Conservation (phyloP, 2,113 vertebrate genomes). For the Saguinus midas region DNA sequence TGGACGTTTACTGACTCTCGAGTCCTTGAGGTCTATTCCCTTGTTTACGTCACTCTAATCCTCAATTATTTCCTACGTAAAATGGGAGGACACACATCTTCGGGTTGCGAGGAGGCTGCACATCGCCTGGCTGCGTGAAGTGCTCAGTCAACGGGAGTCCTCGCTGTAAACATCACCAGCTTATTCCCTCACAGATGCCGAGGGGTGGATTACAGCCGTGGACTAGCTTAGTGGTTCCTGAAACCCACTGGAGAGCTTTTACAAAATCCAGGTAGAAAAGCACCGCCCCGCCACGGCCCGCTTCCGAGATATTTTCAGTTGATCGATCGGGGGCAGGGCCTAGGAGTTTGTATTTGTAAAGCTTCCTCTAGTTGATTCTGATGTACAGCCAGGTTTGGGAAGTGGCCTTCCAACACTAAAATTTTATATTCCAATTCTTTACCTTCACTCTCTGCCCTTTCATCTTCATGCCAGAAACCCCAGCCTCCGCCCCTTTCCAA, state of each 20-base stretch:
- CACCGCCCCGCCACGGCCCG: fast-evolving
- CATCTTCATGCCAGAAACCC: constrained; percentile 32
- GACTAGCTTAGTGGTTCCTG: neutral
- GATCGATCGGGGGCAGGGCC: fast-evolving
- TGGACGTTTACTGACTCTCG: neutral
- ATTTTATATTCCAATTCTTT: neutral
- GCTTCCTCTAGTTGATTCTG: neutral
- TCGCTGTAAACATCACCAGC: fast-evolving
- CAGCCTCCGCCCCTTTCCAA: neutral
- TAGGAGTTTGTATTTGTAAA: neutral
- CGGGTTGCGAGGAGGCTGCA: neutral
- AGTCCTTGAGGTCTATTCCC: neutral
- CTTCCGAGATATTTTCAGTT: fast-evolving
- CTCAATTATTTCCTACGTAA: fast-evolving
- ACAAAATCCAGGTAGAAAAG: neutral
- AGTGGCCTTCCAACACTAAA: neutral
- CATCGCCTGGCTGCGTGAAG: fast-evolving
- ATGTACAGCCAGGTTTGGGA: fast-evolving
- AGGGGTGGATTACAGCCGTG: neutral
- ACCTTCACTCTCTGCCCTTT: neutral
- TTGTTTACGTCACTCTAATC: neutral
- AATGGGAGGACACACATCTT: fast-evolving
- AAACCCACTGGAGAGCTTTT: neutral
- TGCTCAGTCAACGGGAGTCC: neutral
- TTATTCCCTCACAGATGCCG: fast-evolving